Evolutionary conservation across 2,113 vertebrate species (phyloP).

Genomic region (Murina feae): DNA sequence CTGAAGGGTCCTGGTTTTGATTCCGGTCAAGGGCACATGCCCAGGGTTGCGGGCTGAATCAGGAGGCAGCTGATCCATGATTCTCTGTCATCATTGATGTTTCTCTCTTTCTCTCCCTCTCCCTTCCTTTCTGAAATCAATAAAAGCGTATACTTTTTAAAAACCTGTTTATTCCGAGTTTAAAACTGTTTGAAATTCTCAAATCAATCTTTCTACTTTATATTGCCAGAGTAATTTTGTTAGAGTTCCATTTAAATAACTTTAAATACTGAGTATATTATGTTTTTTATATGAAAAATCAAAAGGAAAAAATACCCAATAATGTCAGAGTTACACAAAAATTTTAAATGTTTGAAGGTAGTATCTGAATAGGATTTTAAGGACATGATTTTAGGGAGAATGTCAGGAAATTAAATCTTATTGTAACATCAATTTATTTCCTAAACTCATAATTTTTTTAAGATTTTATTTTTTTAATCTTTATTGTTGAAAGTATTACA

Average conservation of each 20-base stretch:
- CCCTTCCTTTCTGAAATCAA: too few relatives aligned
- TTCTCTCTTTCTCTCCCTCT: too few relatives aligned
- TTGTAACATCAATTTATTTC: constrained; percentile 6
- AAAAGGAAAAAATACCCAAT: not conserved
- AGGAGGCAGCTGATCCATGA: too few relatives aligned
- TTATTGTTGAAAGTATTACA: too few relatives aligned
- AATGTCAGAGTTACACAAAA: not conserved
- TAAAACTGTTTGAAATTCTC: not conserved
- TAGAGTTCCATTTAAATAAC: not conserved
- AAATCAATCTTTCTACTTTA: not conserved
- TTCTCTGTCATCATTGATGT: too few relatives aligned
- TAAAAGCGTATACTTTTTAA: too few relatives aligned
- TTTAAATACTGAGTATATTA: not conserved
- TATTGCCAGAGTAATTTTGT: not conserved
- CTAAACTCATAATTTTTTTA: not conserved
- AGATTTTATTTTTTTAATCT: too few relatives aligned
- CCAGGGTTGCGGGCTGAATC: too few relatives aligned
- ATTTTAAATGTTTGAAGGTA: not conserved
- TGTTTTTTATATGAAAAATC: not conserved
- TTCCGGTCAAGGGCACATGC: too few relatives aligned
- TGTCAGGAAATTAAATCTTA: constrained; percentile 23
- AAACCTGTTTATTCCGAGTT: not conserved
- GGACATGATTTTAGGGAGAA: not conserved
- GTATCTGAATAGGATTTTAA: not conserved
- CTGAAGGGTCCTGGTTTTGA: too few relatives aligned